These are phyloP conservation scores for Cettia cetti DNA, from an alignment of 2,113 vertebrate genomes.

Conservation along the genomic window DNA sequence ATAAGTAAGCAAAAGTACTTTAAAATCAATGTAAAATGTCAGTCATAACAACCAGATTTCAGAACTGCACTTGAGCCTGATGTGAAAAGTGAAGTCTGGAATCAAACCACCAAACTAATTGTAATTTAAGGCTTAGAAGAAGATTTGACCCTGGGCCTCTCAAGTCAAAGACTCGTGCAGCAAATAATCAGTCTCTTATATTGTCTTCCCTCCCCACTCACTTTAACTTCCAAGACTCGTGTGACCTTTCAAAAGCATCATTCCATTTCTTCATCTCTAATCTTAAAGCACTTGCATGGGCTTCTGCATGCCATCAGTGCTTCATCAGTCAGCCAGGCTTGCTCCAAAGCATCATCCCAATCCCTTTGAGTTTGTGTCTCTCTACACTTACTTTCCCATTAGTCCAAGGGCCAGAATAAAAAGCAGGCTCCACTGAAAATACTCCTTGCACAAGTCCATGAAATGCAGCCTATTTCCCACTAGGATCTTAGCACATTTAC, in stretches of 20 bases:
- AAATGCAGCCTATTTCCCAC: slow-evolving; percentile 40
- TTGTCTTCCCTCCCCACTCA: neutral
- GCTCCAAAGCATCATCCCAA: neutral
- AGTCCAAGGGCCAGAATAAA: slow-evolving; percentile 4
- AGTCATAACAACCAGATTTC: neutral
- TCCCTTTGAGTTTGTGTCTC: neutral
- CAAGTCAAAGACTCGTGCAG: neutral
- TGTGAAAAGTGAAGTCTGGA: neutral
- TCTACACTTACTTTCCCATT: slow-evolving; percentile 12
- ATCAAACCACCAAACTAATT: neutral
- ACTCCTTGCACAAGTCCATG: neutral
- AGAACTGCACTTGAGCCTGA: neutral
- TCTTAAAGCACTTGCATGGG: neutral
- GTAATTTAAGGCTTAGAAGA: neutral
- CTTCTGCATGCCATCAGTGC: neutral
- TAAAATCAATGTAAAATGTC: neutral
- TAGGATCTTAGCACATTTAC: slow-evolving; percentile 37
- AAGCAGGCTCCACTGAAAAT: neutral
- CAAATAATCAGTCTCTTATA: neutral
- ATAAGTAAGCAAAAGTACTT: neutral
- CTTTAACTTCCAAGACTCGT: neutral
- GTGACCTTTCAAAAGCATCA: neutral
- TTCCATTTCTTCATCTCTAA: neutral
- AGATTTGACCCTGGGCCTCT: neutral
- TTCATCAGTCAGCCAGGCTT: neutral